Base-by-base conservation (phyloP, 2,113 vertebrate genomes). In the Myanophis thanlyinensis region DNA sequence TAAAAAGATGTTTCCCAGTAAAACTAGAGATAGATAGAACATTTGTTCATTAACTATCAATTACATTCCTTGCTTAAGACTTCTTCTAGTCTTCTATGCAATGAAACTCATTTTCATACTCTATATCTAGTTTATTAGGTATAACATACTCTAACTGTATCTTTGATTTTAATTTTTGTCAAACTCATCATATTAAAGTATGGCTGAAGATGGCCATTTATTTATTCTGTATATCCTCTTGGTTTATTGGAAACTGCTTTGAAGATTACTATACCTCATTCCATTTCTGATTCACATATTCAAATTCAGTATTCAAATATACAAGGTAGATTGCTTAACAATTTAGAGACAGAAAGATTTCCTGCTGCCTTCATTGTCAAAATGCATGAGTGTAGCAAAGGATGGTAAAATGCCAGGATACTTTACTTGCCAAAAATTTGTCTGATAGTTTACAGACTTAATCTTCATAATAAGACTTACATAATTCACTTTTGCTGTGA, bases 1-100 rank as follows among this genome's bases (percentile, higher is more conserved):
- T 0, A 0, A 91, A 11, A n/a, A 2, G 30, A 0, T 25, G n/a
- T 23, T 0, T 2, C 1, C 47, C 40, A 44, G 3, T 80, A 0
- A 52, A 73, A 25, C 0, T 20, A 20, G 4, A 13, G 2, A 0
- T 0, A 13, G 27, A 25, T 59, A 0, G 35, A 44, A 44, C 30
- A 48, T 44, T 44, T 35, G 35, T 44, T 51, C 22, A 73, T 25
- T 67, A 48, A 25, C 11, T 10, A 56, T 3, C 18, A 35, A 2
- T 73, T 27, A 53, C 48, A 44, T 47, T 22, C 25, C 44, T 25
- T 54, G 15, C 13, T 47, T 51, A 40, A 59, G 23, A 11, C 27
- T 85, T 20, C 15, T 62, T 62, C 11, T 62, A 62, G 27, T 10
- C 12, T 67, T 67, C 30, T 67, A 67, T 15, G 12, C 62, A 40